Base-by-base conservation (phyloP, 2,113 vertebrate genomes). In the Dicentrarchus labrax region DNA sequence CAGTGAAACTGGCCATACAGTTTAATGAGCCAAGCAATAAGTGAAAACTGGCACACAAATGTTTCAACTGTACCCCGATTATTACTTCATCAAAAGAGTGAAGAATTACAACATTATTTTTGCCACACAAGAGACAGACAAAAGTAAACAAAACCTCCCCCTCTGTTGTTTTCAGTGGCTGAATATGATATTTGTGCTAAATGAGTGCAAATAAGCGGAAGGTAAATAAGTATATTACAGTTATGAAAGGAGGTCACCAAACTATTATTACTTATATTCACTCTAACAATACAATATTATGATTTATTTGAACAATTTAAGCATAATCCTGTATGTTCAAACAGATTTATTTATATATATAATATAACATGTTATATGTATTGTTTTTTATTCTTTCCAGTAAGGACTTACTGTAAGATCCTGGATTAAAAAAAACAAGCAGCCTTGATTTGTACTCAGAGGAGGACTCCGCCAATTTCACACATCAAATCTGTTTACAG, bases 221-320 rank as follows among this genome's bases (percentile, higher is more conserved):
- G 16, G 43, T 60, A 16, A 62, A 62, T 11, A 1, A 36, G 48
- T 2, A 36, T 13, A 39, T 57, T 24, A 22, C 24, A 74, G 0
- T 50, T 38, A 62, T 50, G 45, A 75, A 16, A 61, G 11, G 24
- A 61, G 19, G 24, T 78, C 66, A 51, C 16, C 19, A 39, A 80
- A 21, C 8, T 56, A 16, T 30, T 19, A n/a, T 61, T 7, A 64
- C 41, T 36, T 38, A 73, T 8, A 21, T n/a, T 45, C 8, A 22
- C 2, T 54, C 4, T 13, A n/a, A 30, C 19, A 21, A 48, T 10
- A 11, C 22, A 57, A 36, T 30, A 30, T 30, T 30, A 41, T 53
- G 30, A 53, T n/a, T 56, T 17, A 16, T 54, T 54, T 13, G 10
- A 21, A 30, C 5, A 53, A 9, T 21, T 43, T 43, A 15, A 57